A percentile compares a stretch with the other conserved stretches of the same genome.
Conservation (phyloP, 2,113 vertebrate species). For the Alligator sinensis region DNA sequence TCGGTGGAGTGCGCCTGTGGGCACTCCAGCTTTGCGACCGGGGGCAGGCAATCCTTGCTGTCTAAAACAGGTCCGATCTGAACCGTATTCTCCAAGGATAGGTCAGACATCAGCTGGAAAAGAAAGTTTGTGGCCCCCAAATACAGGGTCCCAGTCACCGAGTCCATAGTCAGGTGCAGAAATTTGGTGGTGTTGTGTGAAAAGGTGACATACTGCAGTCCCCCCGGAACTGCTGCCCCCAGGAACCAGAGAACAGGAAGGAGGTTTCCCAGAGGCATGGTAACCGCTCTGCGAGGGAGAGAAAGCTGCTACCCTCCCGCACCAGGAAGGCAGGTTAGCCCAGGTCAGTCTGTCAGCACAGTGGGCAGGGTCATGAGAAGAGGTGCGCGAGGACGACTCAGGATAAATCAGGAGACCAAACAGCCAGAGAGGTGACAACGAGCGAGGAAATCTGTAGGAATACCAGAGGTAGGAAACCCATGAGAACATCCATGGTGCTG, state of each 20-base stretch:
- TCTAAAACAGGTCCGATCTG: constrained; percentile 90
- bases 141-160: constrained; percentile 86
- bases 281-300: constrained; percentile 83
- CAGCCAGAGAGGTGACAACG: neutral
- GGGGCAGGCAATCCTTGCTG: constrained; percentile 94
- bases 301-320: constrained; percentile 23
- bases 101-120: constrained; percentile 89
- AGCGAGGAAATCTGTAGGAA: neutral
- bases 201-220: constrained; percentile 80
- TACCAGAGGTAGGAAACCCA: neutral
- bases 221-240: constrained; percentile 63
- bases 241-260: constrained; percentile 80
- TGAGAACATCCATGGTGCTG: neutral
- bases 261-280: constrained; percentile 90
- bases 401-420: neutral
- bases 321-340: neutral
- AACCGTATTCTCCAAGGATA: constrained; percentile 82
- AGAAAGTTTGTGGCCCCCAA: constrained; percentile 92
- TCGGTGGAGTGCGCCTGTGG: constrained; percentile 88
- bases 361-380: neutral
- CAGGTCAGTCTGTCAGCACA: neutral
- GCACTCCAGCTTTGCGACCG: constrained; percentile 88
- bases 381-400: neutral
- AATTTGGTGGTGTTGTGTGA: constrained; percentile 84
- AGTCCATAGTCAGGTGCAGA: constrained; percentile 91